Base-by-base conservation (phyloP, 2,888 invertebrate species). In the Frankliniella intonsa region DNA sequence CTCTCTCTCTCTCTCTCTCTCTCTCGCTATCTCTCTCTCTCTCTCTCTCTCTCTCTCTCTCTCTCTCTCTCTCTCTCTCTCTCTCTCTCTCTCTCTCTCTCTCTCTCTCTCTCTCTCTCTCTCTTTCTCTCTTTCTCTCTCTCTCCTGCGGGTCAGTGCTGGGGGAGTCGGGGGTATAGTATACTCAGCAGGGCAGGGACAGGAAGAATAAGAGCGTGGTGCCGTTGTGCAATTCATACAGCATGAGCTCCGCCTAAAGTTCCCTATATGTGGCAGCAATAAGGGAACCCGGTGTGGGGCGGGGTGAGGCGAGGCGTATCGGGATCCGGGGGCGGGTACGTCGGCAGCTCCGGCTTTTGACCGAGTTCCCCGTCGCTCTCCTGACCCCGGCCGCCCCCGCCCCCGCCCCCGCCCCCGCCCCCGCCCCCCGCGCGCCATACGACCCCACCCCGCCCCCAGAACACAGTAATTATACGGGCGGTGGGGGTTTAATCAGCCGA, bases 1-100 rank as follows among this genome's bases (percentile, higher is more conserved):
- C 14, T 12, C 10, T 55, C n/a, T n/a, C 7, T 19, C 14, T 55
- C 55, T 55, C 49, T 76, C 49, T 81, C 82, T 81, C 84, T 81
- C 84, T 83, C 83, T 83, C 84, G 79, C 79, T 82, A 82, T 81
- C 81, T 82, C n/a, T 80, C 80, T 83, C 82, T 79, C 55, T 81
- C 50, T 38, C 82, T 62, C 55, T 9, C 3, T 55, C 55, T 55
- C 55, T 19, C 55, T 50, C 76, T 80, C 51, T 76, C 69, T 50
- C 82, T 50, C 81, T 81, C 76, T 80, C 49, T 55, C 81, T 50
- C 82, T 81, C 81, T 82, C 50, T 80, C 80, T 80, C 65, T 69
- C 81, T 69, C 80, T 81, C 51, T 80, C 82, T 80, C 76, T 82
- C 76, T 82, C 79, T 80, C 81, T 38, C 81, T 83, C 80, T 81